These are phyloP conservation scores for Artibeus lituratus DNA, from an alignment of 2,797 vertebrate genomes.

Conservation along the genomic window DNA sequence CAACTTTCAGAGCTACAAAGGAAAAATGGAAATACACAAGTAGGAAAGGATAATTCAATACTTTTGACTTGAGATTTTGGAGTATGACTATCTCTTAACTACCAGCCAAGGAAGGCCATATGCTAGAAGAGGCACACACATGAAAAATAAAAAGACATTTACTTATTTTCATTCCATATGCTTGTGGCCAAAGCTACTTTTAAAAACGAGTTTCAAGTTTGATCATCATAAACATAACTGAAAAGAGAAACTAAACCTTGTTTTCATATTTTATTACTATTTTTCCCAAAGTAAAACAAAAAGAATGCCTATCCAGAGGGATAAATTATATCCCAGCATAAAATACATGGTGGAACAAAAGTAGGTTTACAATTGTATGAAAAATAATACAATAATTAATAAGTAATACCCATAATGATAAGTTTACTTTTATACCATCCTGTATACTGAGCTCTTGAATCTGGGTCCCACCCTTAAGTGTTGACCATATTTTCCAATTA, in stretches of 20 bases:
- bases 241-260: not conserved
- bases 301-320: not conserved
- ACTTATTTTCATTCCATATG: not conserved
- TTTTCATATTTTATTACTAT: not conserved
- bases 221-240: not conserved
- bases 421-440: not conserved
- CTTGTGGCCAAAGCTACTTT: not conserved
- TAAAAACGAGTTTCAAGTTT: not conserved
- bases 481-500: not conserved
- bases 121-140: not conserved
- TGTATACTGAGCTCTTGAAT: not conserved
- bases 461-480: not conserved
- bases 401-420: not conserved
- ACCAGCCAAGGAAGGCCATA: not conserved
- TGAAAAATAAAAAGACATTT: not conserved
- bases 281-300: not conserved
- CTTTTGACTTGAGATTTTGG: not conserved
- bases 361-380: not conserved
- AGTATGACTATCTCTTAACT: not conserved
- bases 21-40: not conserved
- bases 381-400: not conserved
- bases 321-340: not conserved
- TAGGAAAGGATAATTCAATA: not conserved
- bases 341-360: not conserved
- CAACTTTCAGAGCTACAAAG: not conserved